These are phyloP conservation scores for Saguinus imperator DNA, from an alignment of 2,113 vertebrate species.

Conservation along the genomic window DNA sequence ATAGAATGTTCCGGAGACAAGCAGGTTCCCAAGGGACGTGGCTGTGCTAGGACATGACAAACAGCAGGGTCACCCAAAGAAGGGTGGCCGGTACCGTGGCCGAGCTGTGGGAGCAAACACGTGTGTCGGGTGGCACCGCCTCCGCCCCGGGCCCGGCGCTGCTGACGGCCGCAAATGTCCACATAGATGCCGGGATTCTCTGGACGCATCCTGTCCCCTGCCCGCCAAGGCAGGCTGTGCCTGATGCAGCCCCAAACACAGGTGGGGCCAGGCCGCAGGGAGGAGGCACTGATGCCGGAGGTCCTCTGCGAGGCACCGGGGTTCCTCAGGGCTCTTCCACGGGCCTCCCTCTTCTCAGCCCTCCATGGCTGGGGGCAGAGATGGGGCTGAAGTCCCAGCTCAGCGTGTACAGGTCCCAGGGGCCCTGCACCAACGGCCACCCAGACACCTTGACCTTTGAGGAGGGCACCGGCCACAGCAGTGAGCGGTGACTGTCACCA, in stretches of 20 bases:
- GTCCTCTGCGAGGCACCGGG: neutral
- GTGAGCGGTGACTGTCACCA: neutral
- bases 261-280: rapidly evolving
- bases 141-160: neutral
- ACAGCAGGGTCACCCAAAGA: neutral
- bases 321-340: neutral
- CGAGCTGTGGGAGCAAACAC: rapidly evolving
- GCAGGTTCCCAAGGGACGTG: neutral
- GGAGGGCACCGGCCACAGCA: neutral
- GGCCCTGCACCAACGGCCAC: neutral
- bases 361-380: neutral
- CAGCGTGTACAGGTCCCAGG: neutral
- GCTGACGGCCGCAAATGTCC: neutral
- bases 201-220: neutral
- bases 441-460: neutral
- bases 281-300: neutral
- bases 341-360: neutral
- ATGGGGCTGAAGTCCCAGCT: neutral
- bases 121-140: neutral
- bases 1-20: neutral
- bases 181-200: neutral
- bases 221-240: no score
- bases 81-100: no score
- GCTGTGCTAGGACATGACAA: rapidly evolving
- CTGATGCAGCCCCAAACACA: neutral